These are phyloP conservation scores for Xylocampa areola DNA, from an alignment of 2,888 invertebrate genomes.

Conservation along the genomic window DNA sequence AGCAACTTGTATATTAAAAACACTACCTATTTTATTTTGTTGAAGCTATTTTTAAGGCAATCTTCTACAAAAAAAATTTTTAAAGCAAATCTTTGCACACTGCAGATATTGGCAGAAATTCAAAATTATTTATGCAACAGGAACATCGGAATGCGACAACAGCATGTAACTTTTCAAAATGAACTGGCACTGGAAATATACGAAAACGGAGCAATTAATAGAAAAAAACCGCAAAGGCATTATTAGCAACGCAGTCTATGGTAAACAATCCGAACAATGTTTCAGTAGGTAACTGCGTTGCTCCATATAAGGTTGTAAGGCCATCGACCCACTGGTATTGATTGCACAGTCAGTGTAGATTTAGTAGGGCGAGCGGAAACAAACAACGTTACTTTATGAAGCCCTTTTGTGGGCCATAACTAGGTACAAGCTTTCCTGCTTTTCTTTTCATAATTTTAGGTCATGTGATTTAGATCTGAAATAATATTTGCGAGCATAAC, in stretches of 20 bases:
- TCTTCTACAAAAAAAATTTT: neutral
- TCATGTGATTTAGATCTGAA: conserved; percentile 43
- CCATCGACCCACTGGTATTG: conserved; percentile 75
- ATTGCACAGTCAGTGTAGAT: conserved; percentile 64
- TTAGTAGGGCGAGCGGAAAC: conserved; percentile 74
- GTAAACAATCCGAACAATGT: conserved; percentile 44
- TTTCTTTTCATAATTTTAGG: conserved; percentile 60
- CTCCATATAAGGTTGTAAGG: conserved; percentile 70
- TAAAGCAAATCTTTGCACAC: conserved; percentile 3
- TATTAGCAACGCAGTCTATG: conserved; percentile 30
- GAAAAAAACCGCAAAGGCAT: conserved; percentile 28
- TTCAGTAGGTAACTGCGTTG: conserved; percentile 66
- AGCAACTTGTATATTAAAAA: neutral
- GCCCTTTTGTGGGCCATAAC: conserved; percentile 60
- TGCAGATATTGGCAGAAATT: neutral
- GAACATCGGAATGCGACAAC: neutral
- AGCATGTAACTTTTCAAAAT: conserved; percentile 7
- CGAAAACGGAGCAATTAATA: conserved; percentile 10
- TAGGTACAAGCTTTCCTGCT: no score
- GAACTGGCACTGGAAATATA: conserved; percentile 6
- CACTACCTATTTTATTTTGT: neutral
- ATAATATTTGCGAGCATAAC: conserved; percentile 16
- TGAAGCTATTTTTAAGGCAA: neutral
- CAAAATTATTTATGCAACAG: conserved; percentile 2
- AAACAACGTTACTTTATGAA: conserved; percentile 49